Conservation (phyloP, 2,113 vertebrate genomes). For the Polypterus bichir region DNA sequence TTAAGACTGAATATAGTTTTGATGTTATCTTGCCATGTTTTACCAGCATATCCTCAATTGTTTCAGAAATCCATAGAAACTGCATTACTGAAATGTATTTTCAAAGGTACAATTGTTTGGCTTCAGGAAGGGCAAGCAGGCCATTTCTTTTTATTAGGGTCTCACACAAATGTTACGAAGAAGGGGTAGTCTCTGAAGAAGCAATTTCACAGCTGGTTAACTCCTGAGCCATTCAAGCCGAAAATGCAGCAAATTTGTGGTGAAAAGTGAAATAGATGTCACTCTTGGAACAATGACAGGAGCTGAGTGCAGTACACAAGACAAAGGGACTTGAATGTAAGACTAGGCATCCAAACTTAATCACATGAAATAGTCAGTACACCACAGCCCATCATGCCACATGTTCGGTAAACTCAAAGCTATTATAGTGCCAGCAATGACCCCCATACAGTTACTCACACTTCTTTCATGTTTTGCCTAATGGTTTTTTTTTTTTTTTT, state of each 20-base stretch:
- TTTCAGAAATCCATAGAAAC: conserved; percentile 66
- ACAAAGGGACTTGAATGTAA: conserved; percentile 40
- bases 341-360: conserved; percentile 87
- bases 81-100: conserved; percentile 72
- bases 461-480: neutral
- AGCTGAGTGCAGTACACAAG: conserved; percentile 80
- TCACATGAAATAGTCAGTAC: conserved; percentile 92
- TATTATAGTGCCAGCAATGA: too few species aligned
- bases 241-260: conserved; percentile 98
- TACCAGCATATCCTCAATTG: conserved; percentile 64
- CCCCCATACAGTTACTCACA: neutral
- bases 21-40: conserved; percentile 67
- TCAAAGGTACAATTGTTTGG: conserved; percentile 68
- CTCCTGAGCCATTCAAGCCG: conserved; percentile 97
- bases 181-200: conserved; percentile 82
- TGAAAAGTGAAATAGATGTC: conserved; percentile 99
- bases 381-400: conserved; percentile 67
- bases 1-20: conserved; percentile 52
- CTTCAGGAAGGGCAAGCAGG: conserved; percentile 63
- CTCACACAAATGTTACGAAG: conserved; percentile 67
- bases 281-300: conserved; percentile 95
- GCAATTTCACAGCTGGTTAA: conserved; percentile 99
- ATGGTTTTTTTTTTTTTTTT: too few species aligned
- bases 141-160: conserved; percentile 66
- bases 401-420: too few species aligned